Evolutionary conservation across 2,113 vertebrate species (phyloP).

Genomic region (Cromileptes altivelis): DNA sequence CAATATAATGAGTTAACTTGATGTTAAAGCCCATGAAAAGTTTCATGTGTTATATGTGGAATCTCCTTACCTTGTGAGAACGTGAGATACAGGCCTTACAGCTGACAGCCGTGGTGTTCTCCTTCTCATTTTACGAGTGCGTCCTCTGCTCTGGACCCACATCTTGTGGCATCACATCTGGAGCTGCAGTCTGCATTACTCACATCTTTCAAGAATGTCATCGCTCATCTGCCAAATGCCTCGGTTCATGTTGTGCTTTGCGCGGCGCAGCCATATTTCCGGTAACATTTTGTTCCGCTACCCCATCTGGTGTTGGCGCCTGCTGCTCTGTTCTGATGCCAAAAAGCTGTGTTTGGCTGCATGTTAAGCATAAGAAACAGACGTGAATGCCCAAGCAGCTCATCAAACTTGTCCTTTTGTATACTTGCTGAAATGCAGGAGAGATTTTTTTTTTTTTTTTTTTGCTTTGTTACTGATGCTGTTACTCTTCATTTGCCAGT

Average conservation of each 20-base stretch:
- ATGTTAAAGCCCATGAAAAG: not conserved
- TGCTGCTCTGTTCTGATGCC: constrained; percentile 57
- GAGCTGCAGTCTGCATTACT: constrained; percentile 53
- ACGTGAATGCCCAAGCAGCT: constrained; percentile 57
- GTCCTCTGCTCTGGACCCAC: constrained; percentile 31
- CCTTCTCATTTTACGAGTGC: not conserved
- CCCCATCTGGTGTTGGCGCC: constrained; percentile 72
- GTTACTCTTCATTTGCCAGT: constrained; percentile 5
- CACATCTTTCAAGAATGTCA: constrained; percentile 40
- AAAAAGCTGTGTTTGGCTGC: constrained; percentile 68
- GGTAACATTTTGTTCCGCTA: constrained; percentile 70
- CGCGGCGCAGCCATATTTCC: constrained; percentile 58
- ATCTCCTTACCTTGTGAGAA: not conserved
- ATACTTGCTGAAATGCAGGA: constrained; percentile 41
- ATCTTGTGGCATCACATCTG: constrained; percentile 61
- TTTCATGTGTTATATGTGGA: not conserved
- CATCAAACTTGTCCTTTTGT: constrained; percentile 64
- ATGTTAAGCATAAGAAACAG: constrained; percentile 70
- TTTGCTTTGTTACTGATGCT: not conserved
- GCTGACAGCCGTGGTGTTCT: not conserved
- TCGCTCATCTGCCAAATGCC: constrained; percentile 64
- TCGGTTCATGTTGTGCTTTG: constrained; percentile 53
- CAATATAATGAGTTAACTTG: not conserved
- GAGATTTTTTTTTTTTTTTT: constrained; percentile 3
- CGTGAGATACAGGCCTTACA: not conserved